Percentiles rank a stretch among this genome's conserved stretches.
Conservation (phyloP, 1,140 invertebrate genomes). For the Heliconius hermathena region DNA sequence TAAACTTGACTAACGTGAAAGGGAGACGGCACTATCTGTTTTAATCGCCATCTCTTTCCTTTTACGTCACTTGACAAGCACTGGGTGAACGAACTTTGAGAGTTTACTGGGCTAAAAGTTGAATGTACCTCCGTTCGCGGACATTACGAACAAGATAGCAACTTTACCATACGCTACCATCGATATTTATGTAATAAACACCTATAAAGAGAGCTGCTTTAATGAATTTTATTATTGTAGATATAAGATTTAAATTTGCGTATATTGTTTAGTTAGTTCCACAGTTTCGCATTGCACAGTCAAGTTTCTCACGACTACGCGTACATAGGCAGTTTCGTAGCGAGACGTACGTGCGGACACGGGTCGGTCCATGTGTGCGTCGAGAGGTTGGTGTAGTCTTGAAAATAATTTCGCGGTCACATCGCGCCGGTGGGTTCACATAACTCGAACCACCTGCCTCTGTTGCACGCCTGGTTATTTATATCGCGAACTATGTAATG, state of each 20-base stretch:
- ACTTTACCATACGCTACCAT: constrained; percentile 71
- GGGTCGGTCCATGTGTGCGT: constrained; percentile 51
- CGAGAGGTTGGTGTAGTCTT: constrained; percentile 79
- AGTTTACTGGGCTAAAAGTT: constrained; percentile 82
- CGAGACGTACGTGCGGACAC: constrained; percentile 67
- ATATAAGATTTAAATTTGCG: constrained; percentile 9
- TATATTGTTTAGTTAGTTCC: not conserved
- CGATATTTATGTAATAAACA: constrained; percentile 54
- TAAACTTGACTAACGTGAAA: constrained; percentile 66
- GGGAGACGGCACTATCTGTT: constrained; percentile 64
- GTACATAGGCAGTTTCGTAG: constrained; percentile 65
- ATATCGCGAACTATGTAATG: constrained; percentile 75
- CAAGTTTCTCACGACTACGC: constrained; percentile 80
- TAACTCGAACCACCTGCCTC: constrained; percentile 78
- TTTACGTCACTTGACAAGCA: constrained; percentile 81
- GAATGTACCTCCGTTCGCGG: constrained; percentile 81
- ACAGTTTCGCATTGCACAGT: constrained; percentile 54
- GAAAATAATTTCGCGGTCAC: constrained; percentile 82
- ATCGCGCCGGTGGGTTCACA: constrained; percentile 74
- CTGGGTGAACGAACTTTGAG: constrained; percentile 80
- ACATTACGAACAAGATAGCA: constrained; percentile 82
- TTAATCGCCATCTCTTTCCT: constrained; percentile 59
- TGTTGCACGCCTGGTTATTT: constrained; percentile 79
- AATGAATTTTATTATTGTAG: not conserved
- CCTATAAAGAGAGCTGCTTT: constrained; percentile 35